Base-by-base conservation (phyloP, 2,888 invertebrate genomes). In the Drosophila multiciliata region DNA sequence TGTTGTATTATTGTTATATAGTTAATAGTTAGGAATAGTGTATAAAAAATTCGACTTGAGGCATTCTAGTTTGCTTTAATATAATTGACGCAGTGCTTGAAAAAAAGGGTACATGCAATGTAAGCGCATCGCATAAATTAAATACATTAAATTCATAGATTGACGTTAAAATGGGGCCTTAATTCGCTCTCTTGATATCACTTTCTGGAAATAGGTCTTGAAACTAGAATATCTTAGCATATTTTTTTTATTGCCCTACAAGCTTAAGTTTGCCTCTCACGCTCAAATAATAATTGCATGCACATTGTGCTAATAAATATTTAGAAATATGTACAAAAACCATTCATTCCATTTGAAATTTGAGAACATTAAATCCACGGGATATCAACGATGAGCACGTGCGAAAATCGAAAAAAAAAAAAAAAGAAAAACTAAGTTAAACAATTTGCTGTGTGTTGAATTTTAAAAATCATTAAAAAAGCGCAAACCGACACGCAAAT, bases 401-500 rank as follows among this genome's bases (percentile, higher is more conserved):
- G 77, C 78, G 59, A 75, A 82, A 64, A 72, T 36, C 45, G 4
- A 45, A 45, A 29, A 23, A 23, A 23, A 72, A 53, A 38, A 20
- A 38, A 54, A 54, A 57, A 55, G 63, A 61, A 53, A 80, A 52
- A 69, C 38, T 62, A 57, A 86, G 68, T 66, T 73, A 55, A 54
- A 58, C 71, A 68, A 72, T 36, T 53, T 53, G 20, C 53, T 60
- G 61, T 59, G 57, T 59, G 42, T 36, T 48, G 38, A 42, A 52
- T 66, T 55, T 63, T 50, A 55, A 67, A 73, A 80, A 72, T 75
- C 75, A 82, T 89, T 90, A 82, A 91, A 87, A 90, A 90, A 91
- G 80, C 77, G 70, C 65, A 75, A 67, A 80, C 80, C 79, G 70
- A 66, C 73, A 77, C 75, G 83, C 75, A 68, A 87, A 80, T 69